Evolutionary conservation across 1,140 invertebrate species (phyloP), one percentile per base, ranked within the genome.

Genomic region (Megalopta genalis): DNA sequence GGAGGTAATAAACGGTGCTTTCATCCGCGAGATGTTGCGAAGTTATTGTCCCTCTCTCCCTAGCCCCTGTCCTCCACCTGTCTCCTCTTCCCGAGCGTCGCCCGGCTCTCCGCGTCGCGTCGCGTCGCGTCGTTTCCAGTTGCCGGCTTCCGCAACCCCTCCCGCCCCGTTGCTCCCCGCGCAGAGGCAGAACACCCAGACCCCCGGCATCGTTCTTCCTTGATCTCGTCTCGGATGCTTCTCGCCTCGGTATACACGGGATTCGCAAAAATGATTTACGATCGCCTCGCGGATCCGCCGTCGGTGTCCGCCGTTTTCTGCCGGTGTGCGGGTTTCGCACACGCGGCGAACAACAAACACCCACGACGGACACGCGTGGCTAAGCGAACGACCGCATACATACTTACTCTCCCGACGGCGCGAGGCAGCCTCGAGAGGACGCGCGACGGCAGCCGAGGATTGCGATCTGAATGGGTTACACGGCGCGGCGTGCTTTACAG

Each of bases 221-320:
- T 57, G 69, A 83, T 83, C 66, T 49, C 68, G 67, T 68, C 83
- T 67, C 62, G 77, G 70, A 75, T 60, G 63, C 39, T 60, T 52
- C 27, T 39, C 84, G 67, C 75, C 62, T 59, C 32, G 59, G 54
- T 69, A 27, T 84, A 70, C 74, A 62, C 63, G 70, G 68, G 80
- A 83, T 81, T 81, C 84, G 74, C 74, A 81, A 86, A 84, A 86
- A 86, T 86, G 84, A 86, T 86, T 86, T 86, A 86, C 85, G 84
- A 75, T 71, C 81, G 70, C 46, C 84, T 76, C 75, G n/a, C n/a
- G 54, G 39, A 72, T 85, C 63, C 42, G 21, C 63, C 42, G 21
- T 39, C 9, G 4, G 37, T 23, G 21, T 9, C 18, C 54, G 63
- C 57, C 1, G 25, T 21, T 37, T 25, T n/a, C 2, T 1, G 21